phyloP scores from a whole-genome alignment of 2,888 invertebrate species.

The Cryptocephalus moraei region DNA sequence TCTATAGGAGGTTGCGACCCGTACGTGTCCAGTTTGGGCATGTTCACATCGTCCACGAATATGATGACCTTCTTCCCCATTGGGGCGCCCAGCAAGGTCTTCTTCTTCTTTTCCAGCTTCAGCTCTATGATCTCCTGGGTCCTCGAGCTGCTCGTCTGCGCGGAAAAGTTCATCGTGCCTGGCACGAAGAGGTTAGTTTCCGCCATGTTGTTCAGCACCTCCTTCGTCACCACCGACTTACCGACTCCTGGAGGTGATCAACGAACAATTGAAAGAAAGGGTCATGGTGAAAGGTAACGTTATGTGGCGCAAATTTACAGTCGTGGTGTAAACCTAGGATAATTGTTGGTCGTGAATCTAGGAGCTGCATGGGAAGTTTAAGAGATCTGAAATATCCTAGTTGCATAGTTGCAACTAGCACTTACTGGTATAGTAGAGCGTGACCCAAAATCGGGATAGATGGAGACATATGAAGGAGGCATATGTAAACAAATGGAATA shows the following conservation, averaged over 20 bases:
- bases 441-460: too few species aligned
- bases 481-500: too few species aligned
- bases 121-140: conserved; percentile 81
- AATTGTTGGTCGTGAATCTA: too few species aligned
- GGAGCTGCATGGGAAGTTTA: too few species aligned
- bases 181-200: conserved; percentile 56
- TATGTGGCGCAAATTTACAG: neutral
- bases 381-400: too few species aligned
- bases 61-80: conserved; percentile 71
- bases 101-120: conserved; percentile 73
- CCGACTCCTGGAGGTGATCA: conserved; percentile 59
- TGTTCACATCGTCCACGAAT: conserved; percentile 87
- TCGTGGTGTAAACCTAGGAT: too few species aligned
- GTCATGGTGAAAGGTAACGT: neutral
- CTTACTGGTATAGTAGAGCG: too few species aligned
- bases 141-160: conserved; percentile 76
- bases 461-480: too few species aligned
- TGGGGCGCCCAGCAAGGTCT: conserved; percentile 71
- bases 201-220: conserved; percentile 56
- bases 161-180: conserved; percentile 78
- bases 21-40: conserved; percentile 79
- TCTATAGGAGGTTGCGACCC: conserved; percentile 91
- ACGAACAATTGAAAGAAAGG: neutral
- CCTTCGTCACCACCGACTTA: conserved; percentile 77
- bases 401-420: too few species aligned